These are phyloP conservation scores for Gallinago jamesoni DNA, from an alignment of 2,113 vertebrate species.

Conservation along the genomic window DNA sequence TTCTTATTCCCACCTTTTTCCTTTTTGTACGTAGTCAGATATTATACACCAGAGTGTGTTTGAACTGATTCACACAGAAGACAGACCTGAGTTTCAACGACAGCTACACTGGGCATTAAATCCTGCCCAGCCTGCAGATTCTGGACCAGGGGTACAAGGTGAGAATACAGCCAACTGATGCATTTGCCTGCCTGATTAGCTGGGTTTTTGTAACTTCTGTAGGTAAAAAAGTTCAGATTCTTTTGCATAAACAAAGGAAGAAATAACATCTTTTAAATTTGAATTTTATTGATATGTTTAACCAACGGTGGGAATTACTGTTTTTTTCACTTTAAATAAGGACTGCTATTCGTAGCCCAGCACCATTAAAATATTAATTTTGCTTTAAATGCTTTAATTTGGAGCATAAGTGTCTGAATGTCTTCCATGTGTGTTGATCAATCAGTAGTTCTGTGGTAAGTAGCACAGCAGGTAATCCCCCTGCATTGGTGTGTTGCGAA, in stretches of 20 bases:
- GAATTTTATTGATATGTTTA: neutral
- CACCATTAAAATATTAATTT: neutral
- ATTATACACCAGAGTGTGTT: slow-evolving; percentile 88
- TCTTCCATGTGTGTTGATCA: neutral
- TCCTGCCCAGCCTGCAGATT: slow-evolving; percentile 68
- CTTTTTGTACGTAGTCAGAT: slow-evolving; percentile 75
- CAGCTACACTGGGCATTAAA: slow-evolving; percentile 85
- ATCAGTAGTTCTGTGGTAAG: neutral
- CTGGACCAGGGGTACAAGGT: slow-evolving; percentile 72
- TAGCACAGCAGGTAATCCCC: neutral
- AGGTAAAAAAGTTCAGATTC: neutral
- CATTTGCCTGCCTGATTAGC: neutral
- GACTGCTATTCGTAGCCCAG: neutral
- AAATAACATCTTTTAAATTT: neutral
- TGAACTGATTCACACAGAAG: slow-evolving; percentile 87
- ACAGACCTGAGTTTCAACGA: slow-evolving; percentile 82
- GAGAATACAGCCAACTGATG: neutral
- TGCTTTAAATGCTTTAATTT: neutral
- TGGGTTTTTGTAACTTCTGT: fast-evolving
- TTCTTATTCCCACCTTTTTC: neutral
- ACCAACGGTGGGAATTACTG: neutral
- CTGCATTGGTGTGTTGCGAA: neutral
- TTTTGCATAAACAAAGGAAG: neutral
- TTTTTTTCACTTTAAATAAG: neutral
- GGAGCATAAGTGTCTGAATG: neutral